A percentile compares a stretch with the other conserved stretches of the same genome.
These are phyloP conservation scores for Heliocidaris tuberculata DNA, from an alignment of 35 echinoderm and acorn worm species.

Conservation along the genomic window DNA sequence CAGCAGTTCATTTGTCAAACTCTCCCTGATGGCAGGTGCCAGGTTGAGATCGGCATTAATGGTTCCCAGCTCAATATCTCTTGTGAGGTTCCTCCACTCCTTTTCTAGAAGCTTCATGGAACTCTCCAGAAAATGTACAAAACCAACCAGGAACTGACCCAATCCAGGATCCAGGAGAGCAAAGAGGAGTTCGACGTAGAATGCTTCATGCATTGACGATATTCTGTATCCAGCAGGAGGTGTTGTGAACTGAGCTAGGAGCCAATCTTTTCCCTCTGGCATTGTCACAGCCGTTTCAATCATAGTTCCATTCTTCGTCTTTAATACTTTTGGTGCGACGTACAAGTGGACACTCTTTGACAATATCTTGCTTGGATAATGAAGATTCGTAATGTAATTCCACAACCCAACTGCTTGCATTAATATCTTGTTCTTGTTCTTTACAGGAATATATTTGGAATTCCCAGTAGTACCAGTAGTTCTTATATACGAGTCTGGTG, in stretches of 20 bases:
- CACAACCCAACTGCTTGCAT: not conserved
- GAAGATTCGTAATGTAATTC: not conserved
- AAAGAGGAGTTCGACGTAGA: conserved; percentile 63
- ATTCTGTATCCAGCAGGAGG: conserved; percentile 35
- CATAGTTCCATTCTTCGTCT: conserved; percentile 42
- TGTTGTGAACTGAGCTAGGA: not conserved
- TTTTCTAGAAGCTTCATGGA: conserved; percentile 54
- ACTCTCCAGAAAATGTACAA: conserved; percentile 21
- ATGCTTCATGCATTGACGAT: conserved; percentile 15
- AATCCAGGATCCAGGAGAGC: conserved; percentile 54
- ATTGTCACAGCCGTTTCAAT: not conserved
- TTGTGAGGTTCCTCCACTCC: conserved; percentile 51
- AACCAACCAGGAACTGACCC: not conserved
- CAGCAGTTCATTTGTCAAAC: not conserved
- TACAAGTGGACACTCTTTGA: conserved; percentile 49
- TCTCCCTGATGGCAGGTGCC: not conserved
- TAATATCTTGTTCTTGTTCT: not conserved
- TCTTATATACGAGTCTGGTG: conserved; percentile 20
- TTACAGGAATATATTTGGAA: conserved; percentile 58
- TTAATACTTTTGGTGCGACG: not conserved
- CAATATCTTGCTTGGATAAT: conserved; percentile 27
- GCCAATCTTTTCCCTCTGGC: not conserved
- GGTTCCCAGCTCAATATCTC: conserved; percentile 54
- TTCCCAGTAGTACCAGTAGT: conserved; percentile 72
- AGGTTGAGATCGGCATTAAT: conserved; percentile 51